Conservation (phyloP, 30 jellyfish, hydroid and myxozoan genomes). For the Cassiopea andromeda region DNA sequence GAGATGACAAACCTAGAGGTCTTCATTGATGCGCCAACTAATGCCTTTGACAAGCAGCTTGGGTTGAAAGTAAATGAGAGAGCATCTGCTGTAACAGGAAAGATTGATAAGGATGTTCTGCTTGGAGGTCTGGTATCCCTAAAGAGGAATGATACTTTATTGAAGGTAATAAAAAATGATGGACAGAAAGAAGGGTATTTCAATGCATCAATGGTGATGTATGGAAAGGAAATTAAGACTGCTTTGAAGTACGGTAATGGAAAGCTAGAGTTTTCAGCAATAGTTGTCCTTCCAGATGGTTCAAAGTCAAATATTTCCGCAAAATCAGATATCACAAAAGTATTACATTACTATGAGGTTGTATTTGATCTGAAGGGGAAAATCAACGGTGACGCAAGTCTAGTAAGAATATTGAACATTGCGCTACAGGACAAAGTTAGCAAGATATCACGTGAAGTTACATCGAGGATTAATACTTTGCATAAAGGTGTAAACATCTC, state of each 20-base stretch:
- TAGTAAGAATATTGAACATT: slow-evolving; percentile 25
- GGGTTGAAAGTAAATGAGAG: background rate
- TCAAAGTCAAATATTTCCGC: slow-evolving; percentile 6
- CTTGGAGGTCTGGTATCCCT: slow-evolving; percentile 34
- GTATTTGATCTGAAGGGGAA: slow-evolving; percentile 25
- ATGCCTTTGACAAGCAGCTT: background rate
- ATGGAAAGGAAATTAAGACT: slow-evolving; percentile 7
- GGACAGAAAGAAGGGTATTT: slow-evolving; percentile 13
- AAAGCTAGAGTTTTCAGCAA: slow-evolving; percentile 24
- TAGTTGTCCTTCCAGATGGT: slow-evolving; percentile 28
- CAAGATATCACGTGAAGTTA: background rate
- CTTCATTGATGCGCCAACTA: background rate
- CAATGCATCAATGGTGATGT: slow-evolving; percentile 39
- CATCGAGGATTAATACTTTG: slow-evolving; percentile 8
- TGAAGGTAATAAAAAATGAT: background rate
- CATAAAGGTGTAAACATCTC: slow-evolving; percentile 29
- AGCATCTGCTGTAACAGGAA: slow-evolving; percentile 4
- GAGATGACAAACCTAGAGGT: background rate
- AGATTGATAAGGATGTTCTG: background rate
- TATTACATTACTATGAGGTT: slow-evolving; percentile 21
- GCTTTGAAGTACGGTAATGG: slow-evolving; percentile 20
- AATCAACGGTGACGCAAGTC: background rate
- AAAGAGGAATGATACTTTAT: slow-evolving; percentile 1
- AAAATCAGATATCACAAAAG: slow-evolving; percentile 13
- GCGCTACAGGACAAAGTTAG: slow-evolving; percentile 16